A percentile compares a stretch with the other conserved stretches of the same genome.
Conservation (phyloP, 2,888 invertebrate species). For the Macrophya alboannulata region DNA sequence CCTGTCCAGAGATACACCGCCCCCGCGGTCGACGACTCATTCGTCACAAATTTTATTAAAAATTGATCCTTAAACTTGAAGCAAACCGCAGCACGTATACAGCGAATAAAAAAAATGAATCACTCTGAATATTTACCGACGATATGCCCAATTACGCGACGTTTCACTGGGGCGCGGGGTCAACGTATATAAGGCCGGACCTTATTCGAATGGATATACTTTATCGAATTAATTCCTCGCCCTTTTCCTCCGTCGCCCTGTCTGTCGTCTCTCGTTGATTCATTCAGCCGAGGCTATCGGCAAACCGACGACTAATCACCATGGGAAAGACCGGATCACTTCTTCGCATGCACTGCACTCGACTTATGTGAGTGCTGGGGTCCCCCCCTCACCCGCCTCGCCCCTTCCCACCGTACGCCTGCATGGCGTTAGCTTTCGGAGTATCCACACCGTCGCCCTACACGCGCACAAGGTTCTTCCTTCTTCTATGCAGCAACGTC, state of each 20-base stretch:
- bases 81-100: not conserved
- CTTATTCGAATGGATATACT: conserved; percentile 26
- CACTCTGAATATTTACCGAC: not conserved
- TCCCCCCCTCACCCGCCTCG: no score
- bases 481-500: not conserved
- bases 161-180: not conserved
- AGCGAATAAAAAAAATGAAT: not conserved
- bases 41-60: not conserved
- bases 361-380: conserved; percentile 8
- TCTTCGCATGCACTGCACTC: conserved; percentile 42
- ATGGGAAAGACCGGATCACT: conserved; percentile 59
- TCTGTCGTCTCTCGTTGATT: conserved; percentile 33
- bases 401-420: not conserved
- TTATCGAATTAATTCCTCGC: conserved; percentile 46
- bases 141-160: not conserved
- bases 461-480: not conserved
- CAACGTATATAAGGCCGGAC: not conserved
- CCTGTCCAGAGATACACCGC: conserved; percentile 3
- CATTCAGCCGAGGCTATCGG: conserved; percentile 53
- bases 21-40: not conserved
- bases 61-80: not conserved
- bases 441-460: not conserved
- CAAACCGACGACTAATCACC: conserved; percentile 61
- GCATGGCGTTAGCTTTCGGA: not conserved
- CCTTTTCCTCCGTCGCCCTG: not conserved